Conservation (phyloP, 2,888 invertebrate genomes). For the Frankliniella fusca region DNA sequence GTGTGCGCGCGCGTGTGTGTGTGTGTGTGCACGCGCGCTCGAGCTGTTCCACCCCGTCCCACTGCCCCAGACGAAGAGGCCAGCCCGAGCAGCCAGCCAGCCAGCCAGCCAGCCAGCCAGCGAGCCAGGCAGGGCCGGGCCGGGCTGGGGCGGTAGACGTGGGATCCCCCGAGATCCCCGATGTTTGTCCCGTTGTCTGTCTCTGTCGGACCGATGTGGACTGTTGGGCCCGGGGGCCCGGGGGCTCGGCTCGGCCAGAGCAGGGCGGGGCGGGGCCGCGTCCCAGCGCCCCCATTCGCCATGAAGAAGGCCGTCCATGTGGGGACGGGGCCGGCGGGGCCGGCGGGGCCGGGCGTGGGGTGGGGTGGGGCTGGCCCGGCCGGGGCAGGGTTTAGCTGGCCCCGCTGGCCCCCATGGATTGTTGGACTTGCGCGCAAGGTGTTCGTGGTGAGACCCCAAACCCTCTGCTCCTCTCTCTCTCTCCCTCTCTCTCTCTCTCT, state of each 20-base stretch:
- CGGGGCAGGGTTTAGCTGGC: too few species aligned
- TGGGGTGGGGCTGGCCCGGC: too few species aligned
- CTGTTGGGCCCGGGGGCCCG: too few species aligned
- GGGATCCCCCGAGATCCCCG: background rate
- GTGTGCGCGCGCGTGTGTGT: too few species aligned
- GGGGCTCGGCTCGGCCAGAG: too few species aligned
- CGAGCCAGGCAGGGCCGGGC: too few species aligned
- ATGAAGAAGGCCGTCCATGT: background rate
- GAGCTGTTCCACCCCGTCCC: too few species aligned
- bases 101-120: too few species aligned
- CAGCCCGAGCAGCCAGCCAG: too few species aligned
- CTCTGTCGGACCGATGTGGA: constrained; percentile 2
- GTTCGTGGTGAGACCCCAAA: background rate
- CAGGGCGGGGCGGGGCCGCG: background rate
- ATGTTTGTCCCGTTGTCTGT: constrained; percentile 20
- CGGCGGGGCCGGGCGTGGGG: background rate
- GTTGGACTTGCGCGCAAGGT: constrained; percentile 1
- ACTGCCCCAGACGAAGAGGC: too few species aligned
- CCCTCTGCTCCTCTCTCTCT: background rate
- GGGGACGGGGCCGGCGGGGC: background rate
- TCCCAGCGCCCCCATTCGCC: background rate
- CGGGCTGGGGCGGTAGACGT: background rate
- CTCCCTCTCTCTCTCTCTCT: background rate
- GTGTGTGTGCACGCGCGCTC: too few species aligned
- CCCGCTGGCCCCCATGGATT: background rate